Percentiles rank a stretch among this genome's conserved stretches.
Evolutionary conservation across 2,888 invertebrate genomes (phyloP).

Genomic region (Plusia festucae): DNA sequence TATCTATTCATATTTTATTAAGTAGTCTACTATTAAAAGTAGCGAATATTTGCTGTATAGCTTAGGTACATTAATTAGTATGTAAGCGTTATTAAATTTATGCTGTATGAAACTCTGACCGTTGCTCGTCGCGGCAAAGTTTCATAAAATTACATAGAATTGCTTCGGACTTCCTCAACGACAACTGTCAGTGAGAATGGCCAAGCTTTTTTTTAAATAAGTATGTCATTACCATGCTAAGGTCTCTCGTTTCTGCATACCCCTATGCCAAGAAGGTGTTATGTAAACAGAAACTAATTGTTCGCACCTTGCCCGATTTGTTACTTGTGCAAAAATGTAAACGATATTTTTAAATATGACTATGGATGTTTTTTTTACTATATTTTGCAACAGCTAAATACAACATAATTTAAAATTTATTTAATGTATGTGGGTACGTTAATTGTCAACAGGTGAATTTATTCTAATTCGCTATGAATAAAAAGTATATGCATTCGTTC

Average conservation of each 20-base stretch:
- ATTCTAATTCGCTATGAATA: neutral
- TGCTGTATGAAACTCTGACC: neutral
- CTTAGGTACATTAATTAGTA: too few species aligned
- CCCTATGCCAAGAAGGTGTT: neutral
- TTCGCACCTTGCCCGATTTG: constrained; percentile 17
- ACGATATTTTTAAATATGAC: neutral
- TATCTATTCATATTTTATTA: too few species aligned
- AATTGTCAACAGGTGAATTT: constrained; percentile 4
- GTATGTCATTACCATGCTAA: neutral
- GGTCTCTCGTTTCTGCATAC: neutral
- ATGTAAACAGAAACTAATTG: constrained; percentile 7
- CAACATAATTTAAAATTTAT: neutral
- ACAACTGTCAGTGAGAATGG: constrained; percentile 1
- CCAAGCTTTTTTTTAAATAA: neutral
- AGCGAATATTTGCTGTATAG: too few species aligned
- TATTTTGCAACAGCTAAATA: neutral
- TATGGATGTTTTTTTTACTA: neutral
- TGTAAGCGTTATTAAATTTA: too few species aligned
- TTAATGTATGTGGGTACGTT: neutral
- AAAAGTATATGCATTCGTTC: neutral
- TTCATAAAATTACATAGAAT: too few species aligned
- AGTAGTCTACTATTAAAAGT: too few species aligned
- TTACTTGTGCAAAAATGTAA: neutral
- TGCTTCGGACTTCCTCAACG: too few species aligned
- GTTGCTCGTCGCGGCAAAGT: too few species aligned